These are phyloP conservation scores for Sebastes iracundus DNA, from an alignment of 2,797 vertebrate species.

Conservation along the genomic window DNA sequence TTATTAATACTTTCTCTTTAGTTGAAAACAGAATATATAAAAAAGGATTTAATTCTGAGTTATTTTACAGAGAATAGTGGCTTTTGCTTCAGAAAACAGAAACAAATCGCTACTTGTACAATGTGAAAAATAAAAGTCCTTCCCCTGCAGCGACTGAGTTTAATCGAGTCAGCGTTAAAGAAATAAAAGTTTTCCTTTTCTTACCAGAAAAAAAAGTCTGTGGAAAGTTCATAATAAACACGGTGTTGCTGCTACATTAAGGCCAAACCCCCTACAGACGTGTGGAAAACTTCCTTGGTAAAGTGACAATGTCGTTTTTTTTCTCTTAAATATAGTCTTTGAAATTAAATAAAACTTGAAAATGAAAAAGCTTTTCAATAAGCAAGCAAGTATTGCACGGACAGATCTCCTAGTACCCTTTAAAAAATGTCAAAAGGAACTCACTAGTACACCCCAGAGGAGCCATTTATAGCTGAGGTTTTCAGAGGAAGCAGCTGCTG, in stretches of 20 bases:
- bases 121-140: conserved; percentile 85
- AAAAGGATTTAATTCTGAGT: conserved; percentile 73
- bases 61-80: conserved; percentile 86
- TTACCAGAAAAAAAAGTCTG: conserved; percentile 86
- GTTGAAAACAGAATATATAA: conserved; percentile 77
- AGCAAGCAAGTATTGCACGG: conserved; percentile 92
- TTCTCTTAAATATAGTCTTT: conserved; percentile 58
- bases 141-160: conserved; percentile 89
- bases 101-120: conserved; percentile 91
- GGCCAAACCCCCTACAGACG: conserved; percentile 88
- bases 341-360: conserved; percentile 75
- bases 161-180: conserved; percentile 88
- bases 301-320: conserved; percentile 90
- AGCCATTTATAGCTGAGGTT: conserved; percentile 53
- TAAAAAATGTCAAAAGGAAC: conserved; percentile 70
- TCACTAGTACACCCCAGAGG: conserved; percentile 77
- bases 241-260: conserved; percentile 96
- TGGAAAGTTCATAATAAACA: conserved; percentile 86
- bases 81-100: conserved; percentile 94
- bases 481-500: conserved; percentile 55
- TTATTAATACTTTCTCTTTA: conserved; percentile 84
- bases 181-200: conserved; percentile 76
- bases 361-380: conserved; percentile 82
- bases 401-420: conserved; percentile 85
- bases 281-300: conserved; percentile 89